These are phyloP conservation scores for Conopomorpha cramerella DNA, from an alignment of 1,140 invertebrate species.

Conservation along the genomic window DNA sequence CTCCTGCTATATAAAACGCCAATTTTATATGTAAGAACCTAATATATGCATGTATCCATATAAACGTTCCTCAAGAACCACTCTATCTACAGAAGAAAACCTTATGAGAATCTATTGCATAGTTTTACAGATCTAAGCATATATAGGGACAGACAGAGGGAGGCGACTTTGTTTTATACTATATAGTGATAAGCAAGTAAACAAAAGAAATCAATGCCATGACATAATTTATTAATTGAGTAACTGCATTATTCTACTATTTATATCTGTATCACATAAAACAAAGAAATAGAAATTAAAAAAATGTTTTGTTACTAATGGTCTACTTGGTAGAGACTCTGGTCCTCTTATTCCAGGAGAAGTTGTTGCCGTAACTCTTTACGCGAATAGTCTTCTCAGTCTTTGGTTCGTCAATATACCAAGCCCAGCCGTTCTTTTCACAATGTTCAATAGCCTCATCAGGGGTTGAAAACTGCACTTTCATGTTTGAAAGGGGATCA, in stretches of 20 bases:
- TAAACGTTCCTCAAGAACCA: too few relatives aligned
- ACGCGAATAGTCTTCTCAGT: slow-evolving; percentile 73
- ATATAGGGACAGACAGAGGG: too few relatives aligned
- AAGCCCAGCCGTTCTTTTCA: slow-evolving; percentile 94
- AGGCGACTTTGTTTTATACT: too few relatives aligned
- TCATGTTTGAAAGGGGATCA: slow-evolving; percentile 93
- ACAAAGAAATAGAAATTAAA: slow-evolving; percentile 9
- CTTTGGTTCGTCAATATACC: slow-evolving; percentile 76
- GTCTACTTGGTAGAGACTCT: slow-evolving; percentile 95
- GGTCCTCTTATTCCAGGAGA: slow-evolving; percentile 95
- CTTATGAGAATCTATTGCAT: too few relatives aligned
- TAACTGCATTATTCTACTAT: slow-evolving; percentile 5
- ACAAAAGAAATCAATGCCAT: too few relatives aligned
- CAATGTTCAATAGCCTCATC: slow-evolving; percentile 93
- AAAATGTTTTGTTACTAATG: too few relatives aligned
- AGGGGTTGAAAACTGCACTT: slow-evolving; percentile 77
- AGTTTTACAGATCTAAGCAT: too few relatives aligned
- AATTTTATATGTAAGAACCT: too few relatives aligned
- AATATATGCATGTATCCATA: too few relatives aligned
- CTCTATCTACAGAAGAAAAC: too few relatives aligned
- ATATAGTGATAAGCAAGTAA: not conserved
- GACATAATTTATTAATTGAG: not conserved
- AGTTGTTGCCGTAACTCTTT: slow-evolving; percentile 94
- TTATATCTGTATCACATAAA: slow-evolving; percentile 5
- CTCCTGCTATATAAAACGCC: too few relatives aligned